Evolutionary conservation across 2,888 invertebrate genomes (phyloP).

Genomic region (Clivina fossor): DNA sequence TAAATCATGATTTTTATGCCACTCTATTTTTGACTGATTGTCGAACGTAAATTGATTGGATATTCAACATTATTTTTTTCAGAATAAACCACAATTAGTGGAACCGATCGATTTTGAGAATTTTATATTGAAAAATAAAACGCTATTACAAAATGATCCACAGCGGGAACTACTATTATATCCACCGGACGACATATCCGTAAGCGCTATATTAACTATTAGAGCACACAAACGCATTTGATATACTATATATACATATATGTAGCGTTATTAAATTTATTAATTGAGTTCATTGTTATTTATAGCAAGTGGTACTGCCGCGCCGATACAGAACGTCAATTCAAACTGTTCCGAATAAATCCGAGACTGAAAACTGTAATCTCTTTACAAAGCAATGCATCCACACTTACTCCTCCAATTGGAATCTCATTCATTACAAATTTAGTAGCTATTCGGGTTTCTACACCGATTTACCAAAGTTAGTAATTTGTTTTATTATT

Average conservation of each 20-base stretch:
- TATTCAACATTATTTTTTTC: constrained; percentile 51
- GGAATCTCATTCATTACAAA: constrained; percentile 90
- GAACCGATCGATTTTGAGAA: constrained; percentile 89
- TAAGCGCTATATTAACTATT: constrained; percentile 58
- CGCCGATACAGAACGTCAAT: constrained; percentile 78
- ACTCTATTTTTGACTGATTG: too few species aligned
- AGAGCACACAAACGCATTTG: neutral
- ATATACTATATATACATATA: too few species aligned
- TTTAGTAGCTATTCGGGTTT: constrained; percentile 86
- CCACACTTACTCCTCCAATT: constrained; percentile 79
- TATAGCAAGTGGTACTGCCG: constrained; percentile 76
- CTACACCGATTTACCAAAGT: constrained; percentile 85
- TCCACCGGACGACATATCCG: constrained; percentile 89
- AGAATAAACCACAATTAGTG: constrained; percentile 74
- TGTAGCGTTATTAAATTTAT: constrained; percentile 28
- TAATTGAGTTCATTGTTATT: constrained; percentile 40
- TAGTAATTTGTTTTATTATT: constrained; percentile 46
- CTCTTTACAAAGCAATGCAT: constrained; percentile 70
- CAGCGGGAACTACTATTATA: constrained; percentile 86
- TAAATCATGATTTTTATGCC: too few species aligned
- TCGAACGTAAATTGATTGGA: too few species aligned
- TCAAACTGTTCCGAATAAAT: constrained; percentile 50
- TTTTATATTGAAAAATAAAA: constrained; percentile 87
- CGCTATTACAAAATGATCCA: constrained; percentile 88
- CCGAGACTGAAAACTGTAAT: constrained; percentile 57